Evolutionary conservation across 2,888 invertebrate genomes (phyloP), one percentile per base, ranked within the genome.

Genomic region (Cephus pulcher): DNA sequence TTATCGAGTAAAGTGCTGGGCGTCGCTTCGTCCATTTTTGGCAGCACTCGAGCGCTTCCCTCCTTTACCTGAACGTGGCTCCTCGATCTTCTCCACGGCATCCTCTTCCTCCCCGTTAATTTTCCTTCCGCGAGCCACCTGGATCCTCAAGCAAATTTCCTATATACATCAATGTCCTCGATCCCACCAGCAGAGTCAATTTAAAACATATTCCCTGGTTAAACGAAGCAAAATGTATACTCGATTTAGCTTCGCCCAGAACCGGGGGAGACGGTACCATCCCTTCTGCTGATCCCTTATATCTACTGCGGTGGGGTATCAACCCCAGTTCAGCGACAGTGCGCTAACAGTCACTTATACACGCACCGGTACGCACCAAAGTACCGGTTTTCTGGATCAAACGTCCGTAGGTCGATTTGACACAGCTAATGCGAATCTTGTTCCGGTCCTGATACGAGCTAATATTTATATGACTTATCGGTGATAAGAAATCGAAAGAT

Each of bases 221-320:
- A 87, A 91, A 90, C 90, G 89, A 89, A 90, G 87, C 89, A 91
- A 88, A 90, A 91, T 88, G 88, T 89, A 89, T 88, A 88, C 88
- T 88, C 89, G 90, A 90, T 91, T 90, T 90, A 89, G 86, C 84
- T 79, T 79, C 81, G 30, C 79, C 83, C 33, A 69, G 37, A 68
- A 3, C 75, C 40, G 35, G 77, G 76, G 75, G 68, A 33, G 79
- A 76, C 73, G 76, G 80, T 78, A 76, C 83, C 78, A 6, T 80
- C 81, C 79, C 76, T 79, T 76, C 81, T 79, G 79, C 76, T 68
- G 76, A 70, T 80, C 84, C 82, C 82, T 85, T 83, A 78, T 80
- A 79, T 75, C 77, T 73, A 40, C 78, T 76, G 79, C 76, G 15
- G 81, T 37, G 81, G 82, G 80, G 79, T 78, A 82, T 82, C 80